Evolutionary conservation across 2,797 vertebrate species (phyloP), one percentile per base, ranked within the genome.

Genomic region (Gymnoscopelus braueri): DNA sequence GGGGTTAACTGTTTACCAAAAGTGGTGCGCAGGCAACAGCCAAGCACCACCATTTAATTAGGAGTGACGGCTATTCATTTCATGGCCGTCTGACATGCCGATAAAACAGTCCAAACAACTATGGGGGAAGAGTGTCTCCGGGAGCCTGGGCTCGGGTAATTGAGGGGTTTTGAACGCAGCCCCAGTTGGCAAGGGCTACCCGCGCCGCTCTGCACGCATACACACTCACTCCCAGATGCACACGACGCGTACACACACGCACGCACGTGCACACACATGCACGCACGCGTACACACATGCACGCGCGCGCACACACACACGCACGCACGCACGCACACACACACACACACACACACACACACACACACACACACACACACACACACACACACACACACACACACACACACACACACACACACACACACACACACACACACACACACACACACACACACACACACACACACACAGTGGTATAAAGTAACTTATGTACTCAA

Each of bases 101-200:
- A 87, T 88, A 82, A 89, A 90, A 87, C 79, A 74, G 74, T 80
- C 72, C 75, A 84, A 89, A 89, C 78, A 88, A 88, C 87, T 74
- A 74, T n/a, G 19, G 74, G 57, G 75, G 39, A 44, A 13, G 60
- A 87, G 60, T 84, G 78, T 82, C 83, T 86, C 83, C 81, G 72
- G 83, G 77, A 87, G 68, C 74, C 69, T 72, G 66, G 39, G 39
- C 26, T 75, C 81, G 84, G 85, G 75, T 84, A 91, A 91, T 83
- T 90, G 80, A 84, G 68, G 77, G 77, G 79, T 90, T 89, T 79
- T 76, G 63, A 74, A 79, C 52, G 60, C 61, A 84, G 60, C 59
- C 61, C 63, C 71, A 77, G 65, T 85, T 89, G 80, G 74, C 67
- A 73, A 56, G 53, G 64, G 53, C 56, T 19, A 54, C 4, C 53